Evolutionary conservation across 2,797 vertebrate species (phyloP).

Genomic region (Pangasius djambal): DNA sequence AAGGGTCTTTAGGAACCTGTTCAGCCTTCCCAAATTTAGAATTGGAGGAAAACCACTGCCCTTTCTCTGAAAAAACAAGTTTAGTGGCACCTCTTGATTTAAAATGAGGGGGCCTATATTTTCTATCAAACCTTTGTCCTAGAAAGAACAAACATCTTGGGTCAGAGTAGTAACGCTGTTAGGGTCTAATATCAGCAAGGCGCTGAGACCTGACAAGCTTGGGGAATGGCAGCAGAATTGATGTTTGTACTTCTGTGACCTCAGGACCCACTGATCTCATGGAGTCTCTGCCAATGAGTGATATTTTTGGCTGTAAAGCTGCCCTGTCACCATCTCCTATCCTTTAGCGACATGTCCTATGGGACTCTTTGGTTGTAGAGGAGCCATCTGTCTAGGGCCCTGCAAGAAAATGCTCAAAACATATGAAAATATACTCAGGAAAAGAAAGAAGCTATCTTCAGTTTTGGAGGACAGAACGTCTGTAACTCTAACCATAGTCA

Average conservation of each 20-base stretch:
- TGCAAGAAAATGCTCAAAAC: background rate
- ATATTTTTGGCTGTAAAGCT: background rate
- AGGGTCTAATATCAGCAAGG: background rate
- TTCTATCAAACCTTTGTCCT: background rate
- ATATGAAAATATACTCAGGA: background rate
- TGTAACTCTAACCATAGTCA: background rate
- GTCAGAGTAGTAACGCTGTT: background rate
- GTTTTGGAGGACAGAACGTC: background rate
- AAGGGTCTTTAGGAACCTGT: background rate
- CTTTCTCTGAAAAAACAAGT: background rate
- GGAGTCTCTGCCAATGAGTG: background rate
- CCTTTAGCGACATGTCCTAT: background rate
- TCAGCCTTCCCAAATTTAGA: background rate
- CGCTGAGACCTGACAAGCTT: background rate
- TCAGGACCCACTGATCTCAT: background rate
- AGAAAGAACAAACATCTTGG: background rate
- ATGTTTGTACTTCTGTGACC: background rate
- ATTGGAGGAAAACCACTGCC: background rate
- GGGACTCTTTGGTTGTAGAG: background rate
- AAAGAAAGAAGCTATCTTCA: background rate
- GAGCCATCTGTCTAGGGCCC: background rate
- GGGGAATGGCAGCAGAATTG: background rate
- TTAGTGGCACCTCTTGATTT: background rate
- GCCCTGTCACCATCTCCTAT: background rate
- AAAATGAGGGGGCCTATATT: background rate